These are phyloP conservation scores for Blastobasis lacticolella DNA, from an alignment of 2,888 invertebrate species.

Conservation along the genomic window DNA sequence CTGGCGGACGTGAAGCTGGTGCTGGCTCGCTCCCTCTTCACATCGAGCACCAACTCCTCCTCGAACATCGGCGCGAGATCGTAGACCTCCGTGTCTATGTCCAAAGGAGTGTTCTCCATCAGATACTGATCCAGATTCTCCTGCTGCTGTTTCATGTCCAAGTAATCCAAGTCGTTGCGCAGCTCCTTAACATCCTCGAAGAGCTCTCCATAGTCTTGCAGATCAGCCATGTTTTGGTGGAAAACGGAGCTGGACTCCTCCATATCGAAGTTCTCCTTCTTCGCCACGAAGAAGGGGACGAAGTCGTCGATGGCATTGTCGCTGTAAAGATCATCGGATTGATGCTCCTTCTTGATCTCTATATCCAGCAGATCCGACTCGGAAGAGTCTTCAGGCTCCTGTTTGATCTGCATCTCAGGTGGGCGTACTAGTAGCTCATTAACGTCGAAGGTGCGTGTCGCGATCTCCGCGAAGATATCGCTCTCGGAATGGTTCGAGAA, in stretches of 20 bases:
- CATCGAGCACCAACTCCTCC: constrained; percentile 49
- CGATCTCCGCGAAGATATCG: constrained; percentile 59
- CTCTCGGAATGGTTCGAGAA: constrained; percentile 47
- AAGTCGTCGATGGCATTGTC: constrained; percentile 64
- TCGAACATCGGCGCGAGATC: constrained; percentile 59
- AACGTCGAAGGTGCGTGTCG: constrained; percentile 59
- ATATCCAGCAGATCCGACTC: constrained; percentile 29
- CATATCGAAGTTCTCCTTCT: constrained; percentile 45
- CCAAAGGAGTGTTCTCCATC: constrained; percentile 59
- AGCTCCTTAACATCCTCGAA: constrained; percentile 52
- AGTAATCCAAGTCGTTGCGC: constrained; percentile 51
- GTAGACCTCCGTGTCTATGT: constrained; percentile 53
- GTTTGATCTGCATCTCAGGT: constrained; percentile 57
- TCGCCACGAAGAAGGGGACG: constrained; percentile 54
- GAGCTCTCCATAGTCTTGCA: constrained; percentile 68
- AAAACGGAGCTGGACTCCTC: constrained; percentile 62
- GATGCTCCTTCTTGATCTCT: constrained; percentile 47
- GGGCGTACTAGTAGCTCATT: constrained; percentile 55
- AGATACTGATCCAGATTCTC: constrained; percentile 58
- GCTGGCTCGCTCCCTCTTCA: constrained; percentile 66
- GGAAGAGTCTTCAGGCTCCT: constrained; percentile 32
- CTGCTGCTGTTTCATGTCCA: constrained; percentile 56
- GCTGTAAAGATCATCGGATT: constrained; percentile 49
- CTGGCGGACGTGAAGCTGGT: constrained; percentile 67
- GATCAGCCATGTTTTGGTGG: constrained; percentile 74